Conservation (phyloP, 2,888 invertebrate genomes). For the Agrenia bidenticulata region DNA sequence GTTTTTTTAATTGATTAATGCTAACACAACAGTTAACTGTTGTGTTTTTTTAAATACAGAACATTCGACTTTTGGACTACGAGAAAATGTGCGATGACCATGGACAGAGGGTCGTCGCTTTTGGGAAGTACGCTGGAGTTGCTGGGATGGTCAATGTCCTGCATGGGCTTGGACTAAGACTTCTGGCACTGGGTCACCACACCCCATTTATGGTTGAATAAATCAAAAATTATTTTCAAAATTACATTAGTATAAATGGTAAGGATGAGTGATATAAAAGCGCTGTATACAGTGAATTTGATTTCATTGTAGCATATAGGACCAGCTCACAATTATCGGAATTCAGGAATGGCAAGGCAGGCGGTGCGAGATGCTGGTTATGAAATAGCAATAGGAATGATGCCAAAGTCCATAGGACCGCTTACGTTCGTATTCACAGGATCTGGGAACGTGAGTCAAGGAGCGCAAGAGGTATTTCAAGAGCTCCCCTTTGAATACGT, state of each 20-base stretch:
- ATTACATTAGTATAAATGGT: too few relatives aligned
- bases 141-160: constrained; percentile 98
- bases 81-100: constrained; percentile 86
- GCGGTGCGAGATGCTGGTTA: constrained; percentile 98
- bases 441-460: constrained; percentile 92
- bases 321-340: constrained; percentile 97
- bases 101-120: constrained; percentile 92
- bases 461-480: constrained; percentile 71
- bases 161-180: constrained; percentile 90
- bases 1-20: background rate
- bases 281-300: background rate
- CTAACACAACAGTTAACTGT: too few relatives aligned
- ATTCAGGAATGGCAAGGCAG: constrained; percentile 95
- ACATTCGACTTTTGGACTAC: constrained; percentile 94
- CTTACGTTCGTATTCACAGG: constrained; percentile 98
- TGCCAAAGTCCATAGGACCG: constrained; percentile 87
- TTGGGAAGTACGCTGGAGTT: constrained; percentile 97
- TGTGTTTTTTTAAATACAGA: constrained; percentile 59
- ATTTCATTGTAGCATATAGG: constrained; percentile 43
- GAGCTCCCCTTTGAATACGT: constrained; percentile 98
- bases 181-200: constrained; percentile 94
- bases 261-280: background rate
- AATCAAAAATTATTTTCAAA: too few relatives aligned
- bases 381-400: constrained; percentile 89
- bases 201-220: constrained; percentile 92